Evolutionary conservation across 1,140 invertebrate species (phyloP).

Genomic region (Nymphalis io): DNA sequence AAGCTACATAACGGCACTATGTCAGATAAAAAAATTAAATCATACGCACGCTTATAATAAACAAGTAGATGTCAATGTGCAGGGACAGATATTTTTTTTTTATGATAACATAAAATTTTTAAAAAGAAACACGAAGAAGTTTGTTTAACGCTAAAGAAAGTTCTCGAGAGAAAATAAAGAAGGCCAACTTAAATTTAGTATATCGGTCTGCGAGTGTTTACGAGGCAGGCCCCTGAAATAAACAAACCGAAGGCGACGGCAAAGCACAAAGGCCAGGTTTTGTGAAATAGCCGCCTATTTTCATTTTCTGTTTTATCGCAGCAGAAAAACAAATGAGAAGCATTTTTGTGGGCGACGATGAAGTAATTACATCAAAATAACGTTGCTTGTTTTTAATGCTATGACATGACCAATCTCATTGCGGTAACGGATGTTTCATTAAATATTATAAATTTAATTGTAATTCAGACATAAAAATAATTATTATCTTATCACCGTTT

Average conservation of each 20-base stretch:
- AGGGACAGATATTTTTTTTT: not conserved
- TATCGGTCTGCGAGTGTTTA: conserved; percentile 74
- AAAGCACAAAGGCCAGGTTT: conserved; percentile 66
- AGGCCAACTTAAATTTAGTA: conserved; percentile 71
- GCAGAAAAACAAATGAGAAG: conserved; percentile 47
- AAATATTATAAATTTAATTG: conserved; percentile 5
- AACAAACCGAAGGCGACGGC: conserved; percentile 73
- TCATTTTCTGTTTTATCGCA: conserved; percentile 53
- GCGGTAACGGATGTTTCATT: conserved; percentile 20
- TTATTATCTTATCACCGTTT: not conserved
- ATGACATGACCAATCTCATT: conserved; percentile 11
- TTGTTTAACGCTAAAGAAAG: conserved; percentile 48
- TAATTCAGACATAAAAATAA: not conserved
- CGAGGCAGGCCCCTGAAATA: conserved; percentile 70
- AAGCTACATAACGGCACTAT: no score
- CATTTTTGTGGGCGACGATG: conserved; percentile 35
- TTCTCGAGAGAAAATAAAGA: conserved; percentile 67
- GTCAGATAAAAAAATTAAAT: no score
- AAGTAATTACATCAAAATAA: conserved; percentile 35
- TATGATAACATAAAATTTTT: not conserved
- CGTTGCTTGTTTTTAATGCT: conserved; percentile 27
- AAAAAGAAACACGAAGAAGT: conserved; percentile 5
- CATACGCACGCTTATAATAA: no score
- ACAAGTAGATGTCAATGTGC: no score
- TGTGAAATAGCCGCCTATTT: conserved; percentile 61